Percentiles rank a stretch among this genome's conserved stretches.
Conservation (phyloP, 2,888 invertebrate species). For the Heliconius hortense region DNA sequence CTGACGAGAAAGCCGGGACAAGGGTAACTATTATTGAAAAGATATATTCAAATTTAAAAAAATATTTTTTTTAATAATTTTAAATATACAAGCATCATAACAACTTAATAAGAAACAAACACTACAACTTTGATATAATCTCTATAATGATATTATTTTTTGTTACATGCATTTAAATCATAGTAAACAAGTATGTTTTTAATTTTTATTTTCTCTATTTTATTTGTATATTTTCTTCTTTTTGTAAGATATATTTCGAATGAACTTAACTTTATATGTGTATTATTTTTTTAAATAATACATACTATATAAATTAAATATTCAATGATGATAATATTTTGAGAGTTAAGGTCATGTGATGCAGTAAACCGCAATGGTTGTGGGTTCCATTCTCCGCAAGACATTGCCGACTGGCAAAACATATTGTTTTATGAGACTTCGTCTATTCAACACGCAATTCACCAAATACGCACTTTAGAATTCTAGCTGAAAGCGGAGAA, state of each 20-base stretch:
- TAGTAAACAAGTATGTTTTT: not conserved
- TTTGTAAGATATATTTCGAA: not conserved
- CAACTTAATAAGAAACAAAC: too few relatives aligned
- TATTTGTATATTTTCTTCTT: not conserved
- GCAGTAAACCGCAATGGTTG: not conserved
- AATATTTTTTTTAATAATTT: too few relatives aligned
- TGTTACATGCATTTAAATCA: not conserved
- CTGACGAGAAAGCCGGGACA: conserved; percentile 16
- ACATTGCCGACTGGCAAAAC: too few relatives aligned
- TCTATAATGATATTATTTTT: conserved; percentile 6
- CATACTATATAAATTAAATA: too few relatives aligned
- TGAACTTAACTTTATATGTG: not conserved
- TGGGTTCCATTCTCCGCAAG: too few relatives aligned
- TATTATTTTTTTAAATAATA: not conserved
- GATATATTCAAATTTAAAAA: not conserved
- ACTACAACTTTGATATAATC: not conserved
- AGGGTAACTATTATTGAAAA: conserved; percentile 18
- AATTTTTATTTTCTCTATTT: not conserved
- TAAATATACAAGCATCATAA: too few relatives aligned
- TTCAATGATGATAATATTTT: not conserved
- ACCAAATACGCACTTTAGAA: too few relatives aligned
- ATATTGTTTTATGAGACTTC: too few relatives aligned
- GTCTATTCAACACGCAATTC: too few relatives aligned
- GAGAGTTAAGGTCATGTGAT: not conserved
- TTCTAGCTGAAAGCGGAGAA: too few relatives aligned